A percentile compares a stretch with the other conserved stretches of the same genome.
Evolutionary conservation across 1,140 invertebrate species (phyloP).

Genomic region (Gonatopus flavifemur): DNA sequence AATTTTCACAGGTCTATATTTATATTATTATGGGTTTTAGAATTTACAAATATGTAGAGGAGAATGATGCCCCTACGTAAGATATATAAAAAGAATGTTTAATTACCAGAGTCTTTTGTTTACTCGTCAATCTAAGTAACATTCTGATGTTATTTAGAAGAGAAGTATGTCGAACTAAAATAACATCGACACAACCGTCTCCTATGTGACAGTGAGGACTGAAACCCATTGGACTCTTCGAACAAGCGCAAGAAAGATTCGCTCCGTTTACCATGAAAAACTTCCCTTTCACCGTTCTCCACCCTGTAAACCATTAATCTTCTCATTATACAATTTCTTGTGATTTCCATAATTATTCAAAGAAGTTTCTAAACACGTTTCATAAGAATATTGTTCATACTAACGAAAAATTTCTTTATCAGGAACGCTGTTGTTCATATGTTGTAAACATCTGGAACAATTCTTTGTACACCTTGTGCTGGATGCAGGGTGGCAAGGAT

Average conservation of each 20-base stretch:
- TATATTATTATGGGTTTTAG: no score
- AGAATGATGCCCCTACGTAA: no score
- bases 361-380: no score
- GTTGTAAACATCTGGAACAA: conserved; percentile 51
- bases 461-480: conserved; percentile 56
- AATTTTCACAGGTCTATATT: no score
- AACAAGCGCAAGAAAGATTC: conserved; percentile 79
- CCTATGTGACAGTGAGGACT: conserved; percentile 80
- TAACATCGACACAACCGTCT: conserved; percentile 79
- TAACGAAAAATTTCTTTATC: conserved; percentile 45
- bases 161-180: conserved; percentile 75
- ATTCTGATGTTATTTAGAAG: conserved; percentile 75
- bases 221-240: conserved; percentile 73
- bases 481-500: conserved; percentile 50
- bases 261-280: conserved; percentile 80
- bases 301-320: conserved; percentile 55
- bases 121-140: conserved; percentile 64
- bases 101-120: conserved; percentile 64
- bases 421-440: conserved; percentile 29
- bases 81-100: no score
- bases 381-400: no score
- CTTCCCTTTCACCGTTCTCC: conserved; percentile 69
- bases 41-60: no score
- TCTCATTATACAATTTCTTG: no score
- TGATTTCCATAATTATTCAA: no score